Conservation (phyloP, 2,888 invertebrate species). For the Oligia strigilis region DNA sequence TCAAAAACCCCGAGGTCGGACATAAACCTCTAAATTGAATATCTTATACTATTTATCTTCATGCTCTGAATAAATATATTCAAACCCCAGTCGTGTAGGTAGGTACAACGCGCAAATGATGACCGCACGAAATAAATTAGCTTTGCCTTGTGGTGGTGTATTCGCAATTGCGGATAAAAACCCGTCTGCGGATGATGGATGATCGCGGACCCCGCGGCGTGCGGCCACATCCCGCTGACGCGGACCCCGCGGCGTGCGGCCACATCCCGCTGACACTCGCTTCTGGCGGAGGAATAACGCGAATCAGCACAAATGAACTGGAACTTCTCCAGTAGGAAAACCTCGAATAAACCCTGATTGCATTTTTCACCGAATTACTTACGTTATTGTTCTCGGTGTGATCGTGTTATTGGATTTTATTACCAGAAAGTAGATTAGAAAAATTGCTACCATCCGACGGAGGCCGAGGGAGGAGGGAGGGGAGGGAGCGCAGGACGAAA, state of each 20-base stretch:
- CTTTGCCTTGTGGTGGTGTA: constrained; percentile 48
- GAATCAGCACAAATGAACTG: constrained; percentile 43
- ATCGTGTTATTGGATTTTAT: constrained; percentile 55
- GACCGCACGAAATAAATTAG: constrained; percentile 61
- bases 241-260: constrained; percentile 20
- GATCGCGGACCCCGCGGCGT: constrained; percentile 40
- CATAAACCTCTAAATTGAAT: constrained; percentile 56
- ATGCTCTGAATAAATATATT: constrained; percentile 61
- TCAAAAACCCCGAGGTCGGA: constrained; percentile 43
- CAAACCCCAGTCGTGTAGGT: constrained; percentile 45
- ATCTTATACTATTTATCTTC: constrained; percentile 61
- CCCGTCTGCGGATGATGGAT: constrained; percentile 72
- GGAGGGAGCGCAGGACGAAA: constrained; percentile 44
- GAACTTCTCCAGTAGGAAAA: constrained; percentile 36
- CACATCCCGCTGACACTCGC: constrained; percentile 20
- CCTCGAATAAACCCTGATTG: constrained; percentile 48
- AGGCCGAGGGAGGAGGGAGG: constrained; percentile 12
- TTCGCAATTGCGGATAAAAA: constrained; percentile 64
- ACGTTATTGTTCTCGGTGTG: constrained; percentile 55
- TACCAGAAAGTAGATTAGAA: constrained; percentile 57
- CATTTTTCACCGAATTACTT: constrained; percentile 56
- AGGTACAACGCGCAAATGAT: constrained; percentile 60
- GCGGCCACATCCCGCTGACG: constrained; percentile 9
- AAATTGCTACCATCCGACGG: constrained; percentile 37
- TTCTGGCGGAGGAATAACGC: constrained; percentile 23